Conservation (phyloP, 2,797 vertebrate species). For the Mormyrus proboscirostris region DNA sequence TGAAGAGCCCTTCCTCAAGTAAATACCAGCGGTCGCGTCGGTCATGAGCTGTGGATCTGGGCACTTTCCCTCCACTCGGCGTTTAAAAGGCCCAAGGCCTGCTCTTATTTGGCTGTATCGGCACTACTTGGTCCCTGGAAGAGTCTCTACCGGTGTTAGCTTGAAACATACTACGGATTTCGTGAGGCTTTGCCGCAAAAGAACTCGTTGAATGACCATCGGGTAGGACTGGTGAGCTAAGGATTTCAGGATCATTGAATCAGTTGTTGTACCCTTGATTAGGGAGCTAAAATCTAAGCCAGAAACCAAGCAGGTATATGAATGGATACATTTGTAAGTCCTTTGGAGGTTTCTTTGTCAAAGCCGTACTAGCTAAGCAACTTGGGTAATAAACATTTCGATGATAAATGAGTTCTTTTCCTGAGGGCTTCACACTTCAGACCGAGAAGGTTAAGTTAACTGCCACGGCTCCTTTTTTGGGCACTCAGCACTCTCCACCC, state of each 20-base stretch:
- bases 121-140: neutral
- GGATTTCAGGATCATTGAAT: neutral
- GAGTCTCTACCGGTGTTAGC: neutral
- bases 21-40: constrained; percentile 29
- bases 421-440: constrained; percentile 30
- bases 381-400: neutral
- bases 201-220: neutral
- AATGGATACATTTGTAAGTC: neutral
- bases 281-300: neutral
- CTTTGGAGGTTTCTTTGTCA: neutral
- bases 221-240: neutral
- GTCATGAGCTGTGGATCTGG: neutral
- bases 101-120: neutral
- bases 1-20: constrained; percentile 2
- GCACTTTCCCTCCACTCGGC: constrained; percentile 11
- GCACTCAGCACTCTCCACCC: neutral
- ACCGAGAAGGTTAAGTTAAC: constrained; percentile 48
- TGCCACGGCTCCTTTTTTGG: constrained; percentile 48
- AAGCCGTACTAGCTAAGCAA: neutral
- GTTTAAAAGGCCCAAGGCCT: neutral
- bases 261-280: neutral
- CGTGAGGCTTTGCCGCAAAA: neutral
- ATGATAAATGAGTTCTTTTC: neutral
- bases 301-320: neutral
- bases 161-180: neutral